A percentile compares a stretch with the other conserved stretches of the same genome.
These are phyloP conservation scores for Melanotaenia duboulayi DNA, from an alignment of 2,113 vertebrate species.

Conservation along the genomic window DNA sequence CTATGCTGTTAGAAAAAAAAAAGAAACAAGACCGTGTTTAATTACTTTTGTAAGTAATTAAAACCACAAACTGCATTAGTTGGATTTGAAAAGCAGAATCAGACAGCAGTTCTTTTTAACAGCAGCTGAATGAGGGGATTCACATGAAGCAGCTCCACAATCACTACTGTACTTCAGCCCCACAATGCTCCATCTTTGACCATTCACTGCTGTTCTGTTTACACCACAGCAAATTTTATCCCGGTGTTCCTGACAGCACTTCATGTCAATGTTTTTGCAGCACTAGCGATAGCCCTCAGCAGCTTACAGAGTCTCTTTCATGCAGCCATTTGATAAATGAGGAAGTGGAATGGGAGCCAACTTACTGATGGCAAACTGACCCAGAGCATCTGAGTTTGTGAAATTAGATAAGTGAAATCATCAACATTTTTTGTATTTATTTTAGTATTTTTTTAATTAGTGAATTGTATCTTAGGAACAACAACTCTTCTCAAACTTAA, in stretches of 20 bases:
- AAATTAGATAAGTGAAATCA: no score
- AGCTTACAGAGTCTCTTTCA: slow-evolving; percentile 63
- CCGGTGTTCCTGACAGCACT: slow-evolving; percentile 23
- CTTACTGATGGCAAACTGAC: slow-evolving; percentile 27
- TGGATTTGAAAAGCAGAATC: slow-evolving; percentile 2
- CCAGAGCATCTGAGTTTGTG: slow-evolving; percentile 5
- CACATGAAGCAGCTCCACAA: slow-evolving; percentile 44
- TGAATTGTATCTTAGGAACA: no score
- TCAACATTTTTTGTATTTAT: no score
- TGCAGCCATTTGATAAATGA: slow-evolving; percentile 47
- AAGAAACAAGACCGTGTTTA: slow-evolving; percentile 33
- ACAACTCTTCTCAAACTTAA: no score
- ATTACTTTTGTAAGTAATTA: slow-evolving; percentile 50
- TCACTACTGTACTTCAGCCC: slow-evolving; percentile 47
- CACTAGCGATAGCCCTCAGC: slow-evolving; percentile 50
- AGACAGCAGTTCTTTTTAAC: slow-evolving; percentile 59
- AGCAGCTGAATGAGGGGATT: slow-evolving; percentile 62
- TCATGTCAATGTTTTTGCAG: slow-evolving; percentile 56
- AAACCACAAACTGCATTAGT: slow-evolving; percentile 46
- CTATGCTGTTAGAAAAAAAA: slow-evolving; percentile 4
- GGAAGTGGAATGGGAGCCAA: slow-evolving; percentile 29
- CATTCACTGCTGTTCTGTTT: slow-evolving; percentile 63
- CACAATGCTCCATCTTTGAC: slow-evolving; percentile 63
- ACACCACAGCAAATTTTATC: slow-evolving; percentile 33
- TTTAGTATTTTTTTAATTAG: no score